These are phyloP conservation scores for Amblyteles armatorius DNA, from an alignment of 2,888 invertebrate species.

Conservation along the genomic window DNA sequence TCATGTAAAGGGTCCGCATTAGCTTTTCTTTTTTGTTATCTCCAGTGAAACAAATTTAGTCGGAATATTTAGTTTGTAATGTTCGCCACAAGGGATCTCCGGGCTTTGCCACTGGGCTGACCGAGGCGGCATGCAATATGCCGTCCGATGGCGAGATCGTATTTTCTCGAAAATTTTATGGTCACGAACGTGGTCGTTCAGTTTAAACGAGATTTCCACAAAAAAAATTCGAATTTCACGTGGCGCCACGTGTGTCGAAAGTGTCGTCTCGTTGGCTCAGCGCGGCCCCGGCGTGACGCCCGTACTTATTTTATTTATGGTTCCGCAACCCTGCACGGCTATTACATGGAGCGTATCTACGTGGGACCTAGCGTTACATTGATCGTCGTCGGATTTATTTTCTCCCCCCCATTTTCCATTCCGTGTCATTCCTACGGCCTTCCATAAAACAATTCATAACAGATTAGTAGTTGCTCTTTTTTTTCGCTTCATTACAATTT, in stretches of 20 bases:
- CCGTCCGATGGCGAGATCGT: constrained; percentile 3
- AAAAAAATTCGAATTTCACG: constrained; percentile 4
- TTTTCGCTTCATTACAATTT: not conserved
- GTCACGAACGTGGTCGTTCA: not conserved
- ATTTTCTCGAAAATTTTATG: constrained; percentile 26
- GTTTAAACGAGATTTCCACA: constrained; percentile 13
- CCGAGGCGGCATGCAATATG: not conserved
- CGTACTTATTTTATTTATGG: constrained; percentile 40
- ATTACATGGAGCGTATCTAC: constrained; percentile 48
- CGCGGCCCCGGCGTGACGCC: not conserved
- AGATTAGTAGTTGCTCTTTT: not conserved
- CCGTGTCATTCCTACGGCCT: not conserved
- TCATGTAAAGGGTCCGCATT: no score
- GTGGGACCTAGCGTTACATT: constrained; percentile 31
- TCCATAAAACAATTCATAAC: constrained; percentile 16
- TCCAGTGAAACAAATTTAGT: not conserved
- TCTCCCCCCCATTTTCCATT: constrained; percentile 8
- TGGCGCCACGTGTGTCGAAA: constrained; percentile 2
- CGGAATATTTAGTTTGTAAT: not conserved
- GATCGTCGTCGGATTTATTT: constrained; percentile 30
- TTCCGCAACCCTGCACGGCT: constrained; percentile 42
- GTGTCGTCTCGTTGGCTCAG: not conserved
- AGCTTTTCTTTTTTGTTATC: not conserved
- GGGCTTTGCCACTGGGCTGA: not conserved
- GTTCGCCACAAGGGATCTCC: not conserved